Evolutionary conservation across 37 sponge, comb jelly and placozoan species (phyloP).

Genomic region (Agelas oroides): DNA sequence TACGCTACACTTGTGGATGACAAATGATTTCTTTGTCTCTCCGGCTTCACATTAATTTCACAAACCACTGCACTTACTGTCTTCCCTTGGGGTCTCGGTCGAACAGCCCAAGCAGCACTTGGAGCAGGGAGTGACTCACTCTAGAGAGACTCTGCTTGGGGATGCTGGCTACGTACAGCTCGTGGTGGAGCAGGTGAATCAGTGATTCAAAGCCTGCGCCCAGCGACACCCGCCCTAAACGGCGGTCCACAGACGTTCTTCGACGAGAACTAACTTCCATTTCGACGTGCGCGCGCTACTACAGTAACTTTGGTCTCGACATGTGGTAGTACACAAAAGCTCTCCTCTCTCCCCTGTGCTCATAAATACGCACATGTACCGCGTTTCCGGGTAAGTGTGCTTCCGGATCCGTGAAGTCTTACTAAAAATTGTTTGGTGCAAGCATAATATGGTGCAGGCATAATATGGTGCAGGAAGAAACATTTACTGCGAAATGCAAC

Average conservation of each 20-base stretch:
- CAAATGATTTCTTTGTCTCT: too few species aligned
- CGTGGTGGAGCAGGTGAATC: slow-evolving; percentile 44
- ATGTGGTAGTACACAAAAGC: too few species aligned
- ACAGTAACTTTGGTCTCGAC: too few species aligned
- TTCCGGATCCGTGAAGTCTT: too few species aligned
- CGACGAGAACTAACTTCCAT: neutral
- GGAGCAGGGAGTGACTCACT: slow-evolving; percentile 56
- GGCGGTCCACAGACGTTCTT: neutral
- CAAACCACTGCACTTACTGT: slow-evolving; percentile 47
- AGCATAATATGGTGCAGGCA: too few species aligned
- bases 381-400: too few species aligned
- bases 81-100: slow-evolving; percentile 30
- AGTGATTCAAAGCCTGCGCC: slow-evolving; percentile 21
- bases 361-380: too few species aligned
- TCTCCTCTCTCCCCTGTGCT: too few species aligned
- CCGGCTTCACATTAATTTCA: too few species aligned
- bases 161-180: slow-evolving; percentile 60
- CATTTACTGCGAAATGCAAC: neutral
- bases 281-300: neutral
- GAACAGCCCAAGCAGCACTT: slow-evolving; percentile 50
- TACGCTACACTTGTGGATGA: too few species aligned
- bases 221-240: neutral
- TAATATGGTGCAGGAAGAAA: too few species aligned
- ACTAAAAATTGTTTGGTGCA: too few species aligned
- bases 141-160: slow-evolving; percentile 30